Conservation (phyloP, 1,140 invertebrate species). For the Dryas iulia region DNA sequence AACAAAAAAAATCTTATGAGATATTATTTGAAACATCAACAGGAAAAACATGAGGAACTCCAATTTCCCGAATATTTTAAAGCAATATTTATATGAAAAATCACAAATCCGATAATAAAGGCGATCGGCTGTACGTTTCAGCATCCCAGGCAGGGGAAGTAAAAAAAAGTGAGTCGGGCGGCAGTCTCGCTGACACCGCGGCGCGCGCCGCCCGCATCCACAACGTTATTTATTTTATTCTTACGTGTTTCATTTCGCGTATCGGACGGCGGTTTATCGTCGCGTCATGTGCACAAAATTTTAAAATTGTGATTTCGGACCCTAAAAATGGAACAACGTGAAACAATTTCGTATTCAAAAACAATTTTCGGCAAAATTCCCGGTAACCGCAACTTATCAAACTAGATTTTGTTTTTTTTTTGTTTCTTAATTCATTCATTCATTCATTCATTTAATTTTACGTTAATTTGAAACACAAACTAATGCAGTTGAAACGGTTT, state of each 20-base stretch:
- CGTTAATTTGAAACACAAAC: conserved; percentile 46
- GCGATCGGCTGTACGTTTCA: conserved; percentile 63
- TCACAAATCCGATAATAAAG: conserved; percentile 45
- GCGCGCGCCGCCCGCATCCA: conserved; percentile 69
- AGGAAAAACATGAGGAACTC: neutral
- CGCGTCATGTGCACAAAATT: conserved; percentile 58
- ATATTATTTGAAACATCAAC: neutral
- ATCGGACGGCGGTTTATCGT: conserved; percentile 70
- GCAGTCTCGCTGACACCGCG: conserved; percentile 68
- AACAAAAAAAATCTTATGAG: neutral
- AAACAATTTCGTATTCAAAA: conserved; percentile 62
- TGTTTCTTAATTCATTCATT: conserved; percentile 43
- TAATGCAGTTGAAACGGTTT: conserved; percentile 51
- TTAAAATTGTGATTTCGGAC: conserved; percentile 72
- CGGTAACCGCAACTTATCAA: conserved; percentile 69
- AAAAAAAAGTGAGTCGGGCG: conserved; percentile 56
- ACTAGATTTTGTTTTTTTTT: conserved; percentile 58
- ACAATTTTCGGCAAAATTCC: conserved; percentile 61
- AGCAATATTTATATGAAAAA: conserved; percentile 21
- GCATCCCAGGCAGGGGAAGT: conserved; percentile 63
- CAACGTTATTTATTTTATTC: conserved; percentile 66
- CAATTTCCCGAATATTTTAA: conserved; percentile 11
- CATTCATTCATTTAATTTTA: conserved; percentile 44
- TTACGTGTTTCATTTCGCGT: conserved; percentile 77
- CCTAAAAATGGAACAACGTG: conserved; percentile 66